These are phyloP conservation scores for Bombus soroeensis DNA, from an alignment of 1,140 invertebrate species.

Conservation along the genomic window DNA sequence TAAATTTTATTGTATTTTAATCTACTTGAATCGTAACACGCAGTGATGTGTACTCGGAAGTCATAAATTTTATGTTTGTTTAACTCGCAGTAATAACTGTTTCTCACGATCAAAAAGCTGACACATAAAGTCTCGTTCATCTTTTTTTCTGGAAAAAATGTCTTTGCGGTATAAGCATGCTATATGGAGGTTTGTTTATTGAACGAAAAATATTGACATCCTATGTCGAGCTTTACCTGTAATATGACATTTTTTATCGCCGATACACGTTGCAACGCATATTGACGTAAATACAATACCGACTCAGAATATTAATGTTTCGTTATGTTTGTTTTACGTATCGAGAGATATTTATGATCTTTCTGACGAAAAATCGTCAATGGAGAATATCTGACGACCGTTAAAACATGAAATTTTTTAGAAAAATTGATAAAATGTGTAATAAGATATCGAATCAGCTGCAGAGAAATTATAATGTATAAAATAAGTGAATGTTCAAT, in stretches of 20 bases:
- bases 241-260: background rate
- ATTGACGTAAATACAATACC: background rate
- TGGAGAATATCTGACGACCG: background rate
- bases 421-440: background rate
- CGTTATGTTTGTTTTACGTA: background rate
- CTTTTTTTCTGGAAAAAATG: background rate
- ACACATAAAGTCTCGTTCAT: background rate
- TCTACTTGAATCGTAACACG: background rate
- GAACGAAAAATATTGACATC: conserved; percentile 21
- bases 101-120: background rate
- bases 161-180: background rate
- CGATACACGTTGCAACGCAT: background rate
- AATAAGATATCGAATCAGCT: background rate
- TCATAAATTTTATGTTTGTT: background rate
- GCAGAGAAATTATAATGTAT: too few relatives aligned
- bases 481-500: background rate
- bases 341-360: background rate
- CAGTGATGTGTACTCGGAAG: background rate
- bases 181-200: background rate
- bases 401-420: background rate
- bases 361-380: too few relatives aligned
- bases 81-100: background rate
- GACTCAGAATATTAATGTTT: background rate
- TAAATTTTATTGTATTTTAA: background rate
- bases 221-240: background rate